Evolutionary conservation across 1,140 invertebrate species (phyloP).

Genomic region (Drosophila ohnishii): DNA sequence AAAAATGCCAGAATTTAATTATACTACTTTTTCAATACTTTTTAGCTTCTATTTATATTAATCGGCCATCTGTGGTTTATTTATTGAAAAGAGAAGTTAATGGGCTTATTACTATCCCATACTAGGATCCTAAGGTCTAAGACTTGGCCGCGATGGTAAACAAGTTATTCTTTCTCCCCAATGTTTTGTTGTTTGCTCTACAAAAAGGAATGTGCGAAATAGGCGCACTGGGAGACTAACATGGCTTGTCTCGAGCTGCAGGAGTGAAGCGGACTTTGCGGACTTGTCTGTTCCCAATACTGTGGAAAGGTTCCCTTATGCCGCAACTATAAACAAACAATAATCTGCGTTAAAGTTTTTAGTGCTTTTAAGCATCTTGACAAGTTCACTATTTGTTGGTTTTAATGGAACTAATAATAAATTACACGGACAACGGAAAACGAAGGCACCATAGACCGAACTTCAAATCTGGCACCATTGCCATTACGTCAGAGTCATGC

Average conservation of each 20-base stretch:
- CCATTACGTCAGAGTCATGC: neutral
- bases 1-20: too few relatives aligned
- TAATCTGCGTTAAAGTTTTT: slow-evolving; percentile 66
- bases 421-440: neutral
- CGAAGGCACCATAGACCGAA: neutral
- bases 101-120: neutral
- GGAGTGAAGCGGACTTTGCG: neutral
- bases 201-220: slow-evolving; percentile 61
- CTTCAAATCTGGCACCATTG: neutral
- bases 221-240: slow-evolving; percentile 19
- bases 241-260: neutral
- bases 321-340: slow-evolving; percentile 59
- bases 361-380: slow-evolving; percentile 73
- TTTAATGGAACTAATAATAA: slow-evolving; percentile 60
- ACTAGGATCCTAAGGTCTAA: neutral
- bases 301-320: slow-evolving; percentile 64
- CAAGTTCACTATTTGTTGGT: slow-evolving; percentile 68
- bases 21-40: too few relatives aligned
- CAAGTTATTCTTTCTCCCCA: neutral
- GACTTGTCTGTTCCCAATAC: slow-evolving; percentile 12
- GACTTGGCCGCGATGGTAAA: neutral
- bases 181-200: neutral
- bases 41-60: neutral
- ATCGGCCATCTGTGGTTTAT: neutral
- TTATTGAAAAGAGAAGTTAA: neutral